Evolutionary conservation across 2,888 invertebrate genomes (phyloP).

Genomic region (Catocala nupta): DNA sequence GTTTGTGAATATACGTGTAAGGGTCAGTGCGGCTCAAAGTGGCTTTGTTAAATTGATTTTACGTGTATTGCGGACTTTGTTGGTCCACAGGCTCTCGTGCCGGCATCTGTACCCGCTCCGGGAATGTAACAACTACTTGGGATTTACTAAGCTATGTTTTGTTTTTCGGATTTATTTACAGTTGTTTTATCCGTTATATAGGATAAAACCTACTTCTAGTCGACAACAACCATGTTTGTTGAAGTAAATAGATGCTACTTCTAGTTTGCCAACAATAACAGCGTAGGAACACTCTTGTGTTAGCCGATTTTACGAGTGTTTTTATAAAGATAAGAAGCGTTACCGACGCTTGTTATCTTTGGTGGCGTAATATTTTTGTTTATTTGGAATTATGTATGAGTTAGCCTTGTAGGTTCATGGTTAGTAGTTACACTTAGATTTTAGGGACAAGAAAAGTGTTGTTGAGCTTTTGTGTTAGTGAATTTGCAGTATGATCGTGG

Average conservation of each 20-base stretch:
- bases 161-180: conserved; percentile 48
- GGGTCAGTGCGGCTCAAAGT: conserved; percentile 78
- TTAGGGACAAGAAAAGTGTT: too few relatives aligned
- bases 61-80: conserved; percentile 82
- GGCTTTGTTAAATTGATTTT: conserved; percentile 86
- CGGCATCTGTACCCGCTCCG: conserved; percentile 56
- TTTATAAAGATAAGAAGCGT: conserved; percentile 13
- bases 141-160: conserved; percentile 65
- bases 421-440: too few relatives aligned
- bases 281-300: conserved; percentile 2
- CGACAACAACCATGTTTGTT: conserved; percentile 20
- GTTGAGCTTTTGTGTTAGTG: too few relatives aligned
- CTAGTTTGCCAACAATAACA: conserved; percentile 20
- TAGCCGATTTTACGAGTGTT: conserved; percentile 8
- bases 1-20: conserved; percentile 69
- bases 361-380: conserved; percentile 12
- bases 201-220: conserved; percentile 26
- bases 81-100: conserved; percentile 59
- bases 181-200: conserved; percentile 29
- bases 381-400: neutral
- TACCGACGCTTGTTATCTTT: too few relatives aligned
- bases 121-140: conserved; percentile 64
- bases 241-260: neutral
- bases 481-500: too few relatives aligned
- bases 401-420: too few relatives aligned